Base-by-base conservation (phyloP, 2,797 vertebrate genomes). In the Myotis vivesi region DNA sequence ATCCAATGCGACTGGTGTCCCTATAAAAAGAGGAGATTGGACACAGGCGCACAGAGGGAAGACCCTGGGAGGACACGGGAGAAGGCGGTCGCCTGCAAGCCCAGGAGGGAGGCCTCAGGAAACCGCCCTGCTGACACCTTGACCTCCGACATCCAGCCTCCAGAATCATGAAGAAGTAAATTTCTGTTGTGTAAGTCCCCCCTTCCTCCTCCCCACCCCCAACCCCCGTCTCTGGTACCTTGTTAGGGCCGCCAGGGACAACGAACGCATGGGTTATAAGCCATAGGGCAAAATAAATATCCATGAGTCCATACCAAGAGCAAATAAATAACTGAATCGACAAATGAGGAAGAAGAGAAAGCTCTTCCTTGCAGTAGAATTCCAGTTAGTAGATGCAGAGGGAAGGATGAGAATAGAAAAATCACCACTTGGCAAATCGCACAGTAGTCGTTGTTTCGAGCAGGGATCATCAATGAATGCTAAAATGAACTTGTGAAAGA, bases 121-220 rank as follows among this genome's bases (percentile, higher is more conserved):
- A 62, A 33, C 10, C 53, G 49, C 8, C 22, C 84, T 51, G 62
- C 19, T 12, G 25, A 59, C 5, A 2, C 49, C n/a, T 15, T 28
- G 28, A 16, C 30, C 30, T 71, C 71, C 17, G 36, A 64, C n/a
- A 33, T 19, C 28, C 5, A 75, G 4, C 15, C 25, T 75, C 57
- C 19, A 79, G 72, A 81, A 6, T 1, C 1, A 7, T 9, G 9
- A 75, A 46, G 44, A 33, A 38, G 55, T 12, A 7, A 6, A 33
- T 20, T 55, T 75, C 12, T 51, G 13, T 44, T 33, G 15, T 19
- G 51, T 55, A 77, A 80, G 66, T n/a, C 7, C 11, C 57, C 25
- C 5, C 0, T 38, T 38, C 38, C 38, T 5, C 38, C 38, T 5
- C 0, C 0, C 38, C 2, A 36, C 36, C 36, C 36, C 36, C 36